Evolutionary conservation across 2,888 invertebrate genomes (phyloP).

Genomic region (Hofmannophila pseudospretella): DNA sequence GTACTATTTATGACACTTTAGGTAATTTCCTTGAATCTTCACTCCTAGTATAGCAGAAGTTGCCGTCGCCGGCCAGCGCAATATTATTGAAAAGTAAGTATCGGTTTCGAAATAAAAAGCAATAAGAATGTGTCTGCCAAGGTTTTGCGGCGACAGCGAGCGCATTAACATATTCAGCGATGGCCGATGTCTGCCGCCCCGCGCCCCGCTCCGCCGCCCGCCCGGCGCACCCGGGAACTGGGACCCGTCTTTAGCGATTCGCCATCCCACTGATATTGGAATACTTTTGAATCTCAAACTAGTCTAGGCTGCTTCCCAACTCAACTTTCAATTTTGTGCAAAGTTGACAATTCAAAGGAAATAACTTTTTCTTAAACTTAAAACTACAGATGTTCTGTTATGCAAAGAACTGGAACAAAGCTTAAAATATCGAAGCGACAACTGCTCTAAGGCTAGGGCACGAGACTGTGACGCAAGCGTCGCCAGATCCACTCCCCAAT

Average conservation of each 20-base stretch:
- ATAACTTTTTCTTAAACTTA: slow-evolving; percentile 9
- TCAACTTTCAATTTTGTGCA: slow-evolving; percentile 54
- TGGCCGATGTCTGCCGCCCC: slow-evolving; percentile 31
- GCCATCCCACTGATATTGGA: slow-evolving; percentile 59
- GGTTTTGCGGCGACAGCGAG: slow-evolving; percentile 49
- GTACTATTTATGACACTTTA: neutral
- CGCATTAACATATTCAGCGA: slow-evolving; percentile 65
- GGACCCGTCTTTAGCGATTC: slow-evolving; percentile 34
- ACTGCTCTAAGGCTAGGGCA: too few species aligned
- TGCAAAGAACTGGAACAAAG: too few species aligned
- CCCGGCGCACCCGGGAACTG: slow-evolving; percentile 16
- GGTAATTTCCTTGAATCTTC: neutral
- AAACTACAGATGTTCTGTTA: slow-evolving; percentile 6
- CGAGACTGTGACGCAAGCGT: too few species aligned
- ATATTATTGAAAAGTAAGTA: neutral
- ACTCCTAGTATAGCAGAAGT: neutral
- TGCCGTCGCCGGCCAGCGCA: too few species aligned
- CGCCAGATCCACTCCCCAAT: too few species aligned
- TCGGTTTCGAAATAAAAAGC: slow-evolving; percentile 18
- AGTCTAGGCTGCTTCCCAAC: slow-evolving; percentile 41
- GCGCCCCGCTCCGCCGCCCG: slow-evolving; percentile 15
- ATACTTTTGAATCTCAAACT: slow-evolving; percentile 70
- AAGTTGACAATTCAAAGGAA: slow-evolving; percentile 48
- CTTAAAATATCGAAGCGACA: too few species aligned
- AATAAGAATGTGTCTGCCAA: slow-evolving; percentile 42